These are phyloP conservation scores for Cecidostiba fungosa DNA, from an alignment of 2,888 invertebrate genomes.

Conservation along the genomic window DNA sequence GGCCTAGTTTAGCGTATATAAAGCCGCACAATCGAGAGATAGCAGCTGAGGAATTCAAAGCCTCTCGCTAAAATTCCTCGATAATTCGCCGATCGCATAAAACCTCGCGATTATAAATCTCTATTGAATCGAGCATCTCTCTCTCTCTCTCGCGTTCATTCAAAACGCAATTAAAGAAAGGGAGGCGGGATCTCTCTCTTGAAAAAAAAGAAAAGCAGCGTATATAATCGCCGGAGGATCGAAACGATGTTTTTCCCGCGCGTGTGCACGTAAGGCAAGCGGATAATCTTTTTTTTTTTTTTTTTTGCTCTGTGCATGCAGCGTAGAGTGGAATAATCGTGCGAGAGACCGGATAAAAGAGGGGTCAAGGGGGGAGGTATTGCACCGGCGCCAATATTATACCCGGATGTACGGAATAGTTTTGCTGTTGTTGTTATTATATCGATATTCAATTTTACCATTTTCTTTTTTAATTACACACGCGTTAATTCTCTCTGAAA, in stretches of 20 bases:
- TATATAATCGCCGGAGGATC: not conserved
- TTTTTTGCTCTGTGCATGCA: not conserved
- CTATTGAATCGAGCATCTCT: conserved; percentile 14
- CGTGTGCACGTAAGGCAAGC: not conserved
- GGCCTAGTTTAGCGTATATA: too few species aligned
- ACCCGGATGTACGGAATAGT: too few species aligned
- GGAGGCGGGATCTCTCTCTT: not conserved
- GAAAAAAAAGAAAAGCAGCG: not conserved
- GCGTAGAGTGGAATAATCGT: not conserved
- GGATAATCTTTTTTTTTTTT: not conserved
- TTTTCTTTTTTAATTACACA: too few species aligned
- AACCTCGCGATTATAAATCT: conserved; percentile 40
- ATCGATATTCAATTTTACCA: too few species aligned
- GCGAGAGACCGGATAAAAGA: not conserved
- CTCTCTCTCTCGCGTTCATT: not conserved
- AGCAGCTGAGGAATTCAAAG: not conserved
- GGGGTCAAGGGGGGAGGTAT: too few species aligned
- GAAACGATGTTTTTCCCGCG: not conserved
- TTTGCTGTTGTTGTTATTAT: too few species aligned
- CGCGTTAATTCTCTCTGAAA: too few species aligned
- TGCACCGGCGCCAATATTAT: too few species aligned
- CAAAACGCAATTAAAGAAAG: conserved; percentile 45
- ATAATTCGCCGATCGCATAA: not conserved
- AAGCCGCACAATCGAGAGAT: not conserved
- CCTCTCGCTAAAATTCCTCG: not conserved